Evolutionary conservation across 2,113 vertebrate species (phyloP).

Genomic region (Tauraco erythrolophus): DNA sequence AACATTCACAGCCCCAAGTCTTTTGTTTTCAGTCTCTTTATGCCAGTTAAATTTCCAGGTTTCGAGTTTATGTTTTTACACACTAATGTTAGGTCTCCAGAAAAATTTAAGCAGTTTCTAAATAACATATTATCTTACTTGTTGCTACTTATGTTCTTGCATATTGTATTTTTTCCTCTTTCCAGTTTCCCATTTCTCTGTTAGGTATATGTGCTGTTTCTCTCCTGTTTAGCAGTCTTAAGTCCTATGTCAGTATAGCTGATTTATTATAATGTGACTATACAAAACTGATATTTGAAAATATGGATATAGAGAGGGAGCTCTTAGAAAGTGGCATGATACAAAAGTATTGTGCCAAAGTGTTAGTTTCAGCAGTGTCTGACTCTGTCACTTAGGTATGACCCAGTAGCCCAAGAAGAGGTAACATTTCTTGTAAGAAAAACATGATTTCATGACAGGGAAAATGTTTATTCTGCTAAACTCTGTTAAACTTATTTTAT

Average conservation of each 20-base stretch:
- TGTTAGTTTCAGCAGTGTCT: background rate
- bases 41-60: background rate
- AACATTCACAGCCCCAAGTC: background rate
- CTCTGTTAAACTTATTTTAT: background rate
- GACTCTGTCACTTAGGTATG: background rate
- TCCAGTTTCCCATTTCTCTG: background rate
- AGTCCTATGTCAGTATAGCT: background rate
- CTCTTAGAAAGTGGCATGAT: background rate
- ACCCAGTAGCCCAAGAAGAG: background rate
- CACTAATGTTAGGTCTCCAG: background rate
- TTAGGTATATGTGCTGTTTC: background rate
- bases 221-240: background rate
- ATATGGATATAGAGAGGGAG: background rate
- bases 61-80: background rate
- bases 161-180: background rate
- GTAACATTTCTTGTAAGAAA: conserved; percentile 27
- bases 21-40: background rate
- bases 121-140: background rate
- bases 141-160: background rate
- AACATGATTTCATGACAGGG: background rate
- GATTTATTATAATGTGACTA: background rate
- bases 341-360: background rate
- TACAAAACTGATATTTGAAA: background rate
- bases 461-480: conserved; percentile 15
- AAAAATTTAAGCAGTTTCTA: background rate